Base-by-base conservation (phyloP, 1,140 invertebrate genomes). In the Drosophila fuyamai region DNA sequence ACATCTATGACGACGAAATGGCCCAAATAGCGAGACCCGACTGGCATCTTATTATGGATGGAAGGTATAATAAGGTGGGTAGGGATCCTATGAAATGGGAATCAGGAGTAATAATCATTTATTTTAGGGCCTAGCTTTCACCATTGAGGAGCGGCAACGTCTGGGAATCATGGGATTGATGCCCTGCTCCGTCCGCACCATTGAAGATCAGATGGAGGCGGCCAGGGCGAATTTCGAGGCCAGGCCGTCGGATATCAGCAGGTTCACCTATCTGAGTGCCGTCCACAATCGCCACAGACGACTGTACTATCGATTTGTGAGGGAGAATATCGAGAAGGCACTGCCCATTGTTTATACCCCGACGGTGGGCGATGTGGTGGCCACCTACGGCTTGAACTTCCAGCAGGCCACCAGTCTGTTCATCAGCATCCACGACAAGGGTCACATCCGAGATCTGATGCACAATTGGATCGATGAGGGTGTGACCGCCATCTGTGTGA, bases 341-440 rank as follows among this genome's bases (percentile, higher is more conserved):
- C 98, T 97, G 96, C 96, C 96, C 9, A 38, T 90, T 1, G 63
- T 90, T 0, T 90, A 90, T 13, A 90, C 86, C 0, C 86, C 86
- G 4, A 90, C 86, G 0, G 72, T 90, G 93, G 98, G 98, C 23
- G 94, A 98, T n/a, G 96, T 99, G 62, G 77, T 79, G 4, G 95
- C 97, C 50, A 94, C 74, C 1, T 90, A 75, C 27, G 79, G 81
- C 1, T 48, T 82, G 10, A 72, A 90, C 9, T 90, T 78, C 38
- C 59, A 76, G 32, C 38, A 59, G 14, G 98, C 98, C 0, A 95
- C 97, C 48, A 98, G 99, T 8, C 94, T 99, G 14, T 99, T 98
- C 89, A 97, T 99, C 78, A 98, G 98, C 29, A 98, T 99, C 46
- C 95, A 99, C 90, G 98, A 99, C 92, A 96, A 96, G 82, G 98